Conservation (phyloP, 92 coral and sea anemone species). For the Phymanthus crucifer region DNA sequence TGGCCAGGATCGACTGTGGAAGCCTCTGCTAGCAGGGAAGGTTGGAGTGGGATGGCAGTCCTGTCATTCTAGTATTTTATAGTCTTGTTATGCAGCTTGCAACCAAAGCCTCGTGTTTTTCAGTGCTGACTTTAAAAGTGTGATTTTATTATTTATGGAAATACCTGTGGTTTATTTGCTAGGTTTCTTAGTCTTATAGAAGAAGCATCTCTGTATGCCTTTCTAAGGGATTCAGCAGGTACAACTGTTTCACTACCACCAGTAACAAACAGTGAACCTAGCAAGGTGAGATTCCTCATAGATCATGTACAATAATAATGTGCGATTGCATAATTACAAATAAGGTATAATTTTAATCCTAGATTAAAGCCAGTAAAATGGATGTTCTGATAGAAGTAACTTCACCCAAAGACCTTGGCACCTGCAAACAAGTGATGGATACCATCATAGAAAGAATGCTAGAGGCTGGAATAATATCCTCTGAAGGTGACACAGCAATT, state of each 20-base stretch:
- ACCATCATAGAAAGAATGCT: constrained; percentile 65
- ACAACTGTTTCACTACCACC: constrained; percentile 85
- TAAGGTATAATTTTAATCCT: not conserved
- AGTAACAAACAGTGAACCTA: constrained; percentile 88
- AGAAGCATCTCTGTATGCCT: constrained; percentile 61
- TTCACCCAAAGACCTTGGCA: constrained; percentile 67
- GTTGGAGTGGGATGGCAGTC: too few relatives aligned
- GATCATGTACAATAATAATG: too few relatives aligned
- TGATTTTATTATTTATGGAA: not conserved
- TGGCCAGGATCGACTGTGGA: too few relatives aligned
- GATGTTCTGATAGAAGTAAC: constrained; percentile 92
- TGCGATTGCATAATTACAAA: too few relatives aligned
- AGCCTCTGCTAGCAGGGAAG: too few relatives aligned
- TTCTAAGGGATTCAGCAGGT: constrained; percentile 53
- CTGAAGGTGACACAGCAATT: not conserved
- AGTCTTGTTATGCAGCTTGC: too few relatives aligned
- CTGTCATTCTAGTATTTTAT: too few relatives aligned
- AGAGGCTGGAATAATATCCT: constrained; percentile 78
- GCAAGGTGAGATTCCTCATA: constrained; percentile 75
- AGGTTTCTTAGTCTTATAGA: constrained; percentile 86
- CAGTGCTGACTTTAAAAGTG: not conserved
- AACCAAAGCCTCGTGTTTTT: too few relatives aligned
- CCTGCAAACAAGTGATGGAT: constrained; percentile 89
- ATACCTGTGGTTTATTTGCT: not conserved
- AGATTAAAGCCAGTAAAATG: constrained; percentile 68